Percentiles rank a stretch among this genome's conserved stretches.
Conservation (phyloP, 2,113 vertebrate species). For the Larimichthys polyactis region DNA sequence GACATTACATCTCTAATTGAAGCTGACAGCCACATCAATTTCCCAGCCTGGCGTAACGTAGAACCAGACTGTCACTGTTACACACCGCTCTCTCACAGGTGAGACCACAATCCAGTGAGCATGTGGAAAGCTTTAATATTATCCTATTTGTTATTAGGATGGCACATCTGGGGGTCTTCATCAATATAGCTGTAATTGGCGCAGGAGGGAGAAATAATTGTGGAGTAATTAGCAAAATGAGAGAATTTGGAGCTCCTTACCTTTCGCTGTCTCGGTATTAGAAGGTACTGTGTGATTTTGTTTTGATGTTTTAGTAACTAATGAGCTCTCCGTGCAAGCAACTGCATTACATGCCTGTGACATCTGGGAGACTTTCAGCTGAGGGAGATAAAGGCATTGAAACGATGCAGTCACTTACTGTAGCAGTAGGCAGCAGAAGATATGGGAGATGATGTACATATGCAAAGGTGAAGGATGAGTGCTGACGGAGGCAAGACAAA, state of each 20-base stretch:
- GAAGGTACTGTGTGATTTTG: slow-evolving; percentile 20
- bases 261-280: slow-evolving; percentile 40
- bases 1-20: slow-evolving; percentile 56
- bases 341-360: neutral
- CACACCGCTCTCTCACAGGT: slow-evolving; percentile 32
- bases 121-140: slow-evolving; percentile 28
- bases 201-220: slow-evolving; percentile 55
- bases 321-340: slow-evolving; percentile 16
- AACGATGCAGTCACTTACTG: too few species aligned
- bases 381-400: neutral
- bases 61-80: slow-evolving; percentile 39
- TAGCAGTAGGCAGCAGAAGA: neutral
- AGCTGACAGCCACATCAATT: slow-evolving; percentile 76
- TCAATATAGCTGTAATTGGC: slow-evolving; percentile 64
- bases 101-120: slow-evolving; percentile 20
- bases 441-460: neutral
- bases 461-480: neutral
- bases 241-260: slow-evolving; percentile 43
- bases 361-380: neutral
- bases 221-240: slow-evolving; percentile 65
- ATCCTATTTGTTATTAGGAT: slow-evolving; percentile 54
- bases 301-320: slow-evolving; percentile 44
- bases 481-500: neutral
- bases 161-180: slow-evolving; percentile 62
- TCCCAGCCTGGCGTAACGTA: slow-evolving; percentile 32